These are phyloP conservation scores for Ceuthmochares aereus DNA, from an alignment of 2,113 vertebrate genomes.

Conservation along the genomic window DNA sequence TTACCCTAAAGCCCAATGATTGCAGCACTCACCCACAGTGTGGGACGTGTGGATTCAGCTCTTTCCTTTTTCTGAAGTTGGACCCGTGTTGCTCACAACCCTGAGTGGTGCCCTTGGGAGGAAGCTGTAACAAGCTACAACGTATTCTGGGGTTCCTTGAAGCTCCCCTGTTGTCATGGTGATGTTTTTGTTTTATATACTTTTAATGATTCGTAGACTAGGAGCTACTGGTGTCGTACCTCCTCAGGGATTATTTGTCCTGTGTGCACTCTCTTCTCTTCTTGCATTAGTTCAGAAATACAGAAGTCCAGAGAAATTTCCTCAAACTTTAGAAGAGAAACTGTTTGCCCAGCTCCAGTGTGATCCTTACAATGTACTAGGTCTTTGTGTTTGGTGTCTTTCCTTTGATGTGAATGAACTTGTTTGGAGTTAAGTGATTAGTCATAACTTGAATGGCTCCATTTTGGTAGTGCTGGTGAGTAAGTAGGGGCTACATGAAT, in stretches of 20 bases:
- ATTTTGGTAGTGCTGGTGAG: not conserved
- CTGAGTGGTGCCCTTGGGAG: not conserved
- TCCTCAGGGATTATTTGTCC: not conserved
- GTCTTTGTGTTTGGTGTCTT: not conserved
- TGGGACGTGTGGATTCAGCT: not conserved
- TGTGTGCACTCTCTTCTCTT: not conserved
- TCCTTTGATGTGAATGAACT: conserved; percentile 53
- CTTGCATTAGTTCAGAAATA: not conserved
- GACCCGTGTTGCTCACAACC: not conserved
- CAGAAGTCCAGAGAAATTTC: not conserved
- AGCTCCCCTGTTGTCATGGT: not conserved
- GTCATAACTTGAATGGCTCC: conserved; percentile 34
- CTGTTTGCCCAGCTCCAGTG: not conserved
- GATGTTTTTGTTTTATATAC: not conserved
- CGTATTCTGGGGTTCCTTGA: conserved; percentile 18
- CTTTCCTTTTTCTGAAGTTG: conserved; percentile 4
- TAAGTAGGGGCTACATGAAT: not conserved
- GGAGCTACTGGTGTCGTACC: not conserved
- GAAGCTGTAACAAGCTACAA: conserved; percentile 25
- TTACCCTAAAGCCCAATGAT: not conserved
- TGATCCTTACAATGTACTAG: not conserved
- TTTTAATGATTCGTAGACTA: not conserved
- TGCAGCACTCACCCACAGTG: not conserved
- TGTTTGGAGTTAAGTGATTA: conserved; percentile 30
- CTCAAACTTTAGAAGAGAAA: not conserved